These are phyloP conservation scores for Cossypha dichroa DNA, from an alignment of 2,797 vertebrate species.

Conservation along the genomic window DNA sequence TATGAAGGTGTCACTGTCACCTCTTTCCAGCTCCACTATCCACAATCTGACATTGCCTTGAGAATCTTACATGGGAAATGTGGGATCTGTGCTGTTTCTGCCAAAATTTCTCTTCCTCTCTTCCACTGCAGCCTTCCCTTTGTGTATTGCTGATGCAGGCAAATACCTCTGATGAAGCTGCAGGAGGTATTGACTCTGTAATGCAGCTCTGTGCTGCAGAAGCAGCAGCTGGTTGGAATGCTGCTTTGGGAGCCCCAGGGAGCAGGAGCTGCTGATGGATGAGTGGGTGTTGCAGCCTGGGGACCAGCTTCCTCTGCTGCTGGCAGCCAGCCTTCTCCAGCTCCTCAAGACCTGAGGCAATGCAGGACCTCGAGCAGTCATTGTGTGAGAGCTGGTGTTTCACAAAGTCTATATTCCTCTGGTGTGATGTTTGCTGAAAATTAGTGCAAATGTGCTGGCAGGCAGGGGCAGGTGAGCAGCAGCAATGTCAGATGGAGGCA, in stretches of 20 bases:
- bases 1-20: background rate
- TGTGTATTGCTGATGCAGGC: background rate
- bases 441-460: background rate
- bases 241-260: background rate
- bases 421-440: background rate
- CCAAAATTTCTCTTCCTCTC: background rate
- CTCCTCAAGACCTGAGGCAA: background rate
- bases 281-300: background rate
- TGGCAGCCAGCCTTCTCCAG: background rate
- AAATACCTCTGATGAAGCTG: background rate
- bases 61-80: background rate
- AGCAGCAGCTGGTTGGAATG: background rate
- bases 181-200: accelerated
- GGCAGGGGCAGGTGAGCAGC: background rate
- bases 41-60: background rate
- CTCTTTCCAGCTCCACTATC: background rate
- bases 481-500: background rate
- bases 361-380: background rate
- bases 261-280: background rate
- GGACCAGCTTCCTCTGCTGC: background rate
- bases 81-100: background rate
- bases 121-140: background rate
- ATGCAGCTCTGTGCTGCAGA: background rate
- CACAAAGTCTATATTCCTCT: background rate
- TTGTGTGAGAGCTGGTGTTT: accelerated